Evolutionary conservation across 2,797 vertebrate genomes (phyloP).

Genomic region (Anguilla pacifica): DNA sequence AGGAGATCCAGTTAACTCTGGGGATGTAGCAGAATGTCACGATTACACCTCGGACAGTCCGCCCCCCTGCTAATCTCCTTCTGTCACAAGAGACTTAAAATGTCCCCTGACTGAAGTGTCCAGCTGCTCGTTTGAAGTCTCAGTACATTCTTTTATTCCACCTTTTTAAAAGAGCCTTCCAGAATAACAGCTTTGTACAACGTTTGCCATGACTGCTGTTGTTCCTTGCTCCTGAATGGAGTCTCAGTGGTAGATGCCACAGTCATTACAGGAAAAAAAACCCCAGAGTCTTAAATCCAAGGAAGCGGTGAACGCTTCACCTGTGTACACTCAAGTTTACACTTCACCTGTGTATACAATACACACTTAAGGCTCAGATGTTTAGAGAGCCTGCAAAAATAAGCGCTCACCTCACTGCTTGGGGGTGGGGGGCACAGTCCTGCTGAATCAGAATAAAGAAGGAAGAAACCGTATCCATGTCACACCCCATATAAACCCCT

Average conservation of each 20-base stretch:
- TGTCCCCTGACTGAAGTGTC: slow-evolving; percentile 53
- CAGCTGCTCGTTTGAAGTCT: slow-evolving; percentile 45
- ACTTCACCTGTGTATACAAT: background rate
- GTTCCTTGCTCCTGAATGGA: background rate
- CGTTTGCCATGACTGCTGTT: background rate
- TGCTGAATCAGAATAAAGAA: slow-evolving; percentile 27
- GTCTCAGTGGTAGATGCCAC: background rate
- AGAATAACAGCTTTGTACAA: background rate
- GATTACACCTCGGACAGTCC: slow-evolving; percentile 23
- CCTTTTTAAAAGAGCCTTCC: background rate
- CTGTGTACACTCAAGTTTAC: background rate
- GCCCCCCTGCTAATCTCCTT: slow-evolving; percentile 39
- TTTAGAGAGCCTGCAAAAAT: background rate
- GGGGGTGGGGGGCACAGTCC: slow-evolving; percentile 36
- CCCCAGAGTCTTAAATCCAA: background rate
- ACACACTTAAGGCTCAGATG: background rate
- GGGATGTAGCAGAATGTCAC: slow-evolving; percentile 60
- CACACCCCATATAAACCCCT: slow-evolving; percentile 44
- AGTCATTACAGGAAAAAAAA: background rate
- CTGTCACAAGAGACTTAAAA: slow-evolving; percentile 53
- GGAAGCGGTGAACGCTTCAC: background rate
- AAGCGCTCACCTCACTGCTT: background rate
- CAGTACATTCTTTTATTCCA: slow-evolving; percentile 26
- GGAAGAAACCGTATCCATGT: slow-evolving; percentile 33
- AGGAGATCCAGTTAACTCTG: slow-evolving; percentile 55